A percentile compares a stretch with the other conserved stretches of the same genome.
These are phyloP conservation scores for Platysteira castanea DNA, from an alignment of 2,113 vertebrate genomes.

Conservation along the genomic window DNA sequence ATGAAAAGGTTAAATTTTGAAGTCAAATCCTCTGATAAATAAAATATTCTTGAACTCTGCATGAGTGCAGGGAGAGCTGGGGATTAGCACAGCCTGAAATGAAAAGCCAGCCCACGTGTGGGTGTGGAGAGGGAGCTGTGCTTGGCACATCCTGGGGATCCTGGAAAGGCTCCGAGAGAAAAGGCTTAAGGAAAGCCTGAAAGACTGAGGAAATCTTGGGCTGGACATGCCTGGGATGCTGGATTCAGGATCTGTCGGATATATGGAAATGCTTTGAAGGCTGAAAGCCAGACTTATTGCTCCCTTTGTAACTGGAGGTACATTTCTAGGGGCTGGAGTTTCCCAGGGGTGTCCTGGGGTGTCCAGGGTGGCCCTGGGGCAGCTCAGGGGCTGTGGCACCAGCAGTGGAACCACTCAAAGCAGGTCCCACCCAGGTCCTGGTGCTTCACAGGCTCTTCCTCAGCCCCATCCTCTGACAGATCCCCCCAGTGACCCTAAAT, in stretches of 20 bases:
- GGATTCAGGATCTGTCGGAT: neutral
- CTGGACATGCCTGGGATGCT: neutral
- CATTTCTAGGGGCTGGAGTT: neutral
- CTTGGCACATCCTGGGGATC: neutral
- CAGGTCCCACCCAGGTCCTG: neutral
- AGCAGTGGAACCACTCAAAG: neutral
- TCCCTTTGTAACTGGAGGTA: no score
- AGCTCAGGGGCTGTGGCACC: neutral
- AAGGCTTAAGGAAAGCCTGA: neutral
- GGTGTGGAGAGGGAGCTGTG: neutral
- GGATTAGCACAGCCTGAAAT: neutral
- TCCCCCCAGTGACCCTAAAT: neutral
- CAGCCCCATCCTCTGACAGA: neutral
- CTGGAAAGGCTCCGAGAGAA: neutral
- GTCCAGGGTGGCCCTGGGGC: neutral
- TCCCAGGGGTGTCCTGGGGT: neutral
- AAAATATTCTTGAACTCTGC: neutral
- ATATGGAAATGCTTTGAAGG: neutral
- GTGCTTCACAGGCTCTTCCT: neutral
- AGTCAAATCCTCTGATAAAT: neutral
- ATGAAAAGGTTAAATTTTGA: neutral
- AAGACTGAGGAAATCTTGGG: neutral
- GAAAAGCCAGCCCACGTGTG: neutral
- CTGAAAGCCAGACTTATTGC: neutral
- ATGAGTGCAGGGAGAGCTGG: neutral